Conservation (phyloP, 2,113 vertebrate genomes). For the Pan paniscus region DNA sequence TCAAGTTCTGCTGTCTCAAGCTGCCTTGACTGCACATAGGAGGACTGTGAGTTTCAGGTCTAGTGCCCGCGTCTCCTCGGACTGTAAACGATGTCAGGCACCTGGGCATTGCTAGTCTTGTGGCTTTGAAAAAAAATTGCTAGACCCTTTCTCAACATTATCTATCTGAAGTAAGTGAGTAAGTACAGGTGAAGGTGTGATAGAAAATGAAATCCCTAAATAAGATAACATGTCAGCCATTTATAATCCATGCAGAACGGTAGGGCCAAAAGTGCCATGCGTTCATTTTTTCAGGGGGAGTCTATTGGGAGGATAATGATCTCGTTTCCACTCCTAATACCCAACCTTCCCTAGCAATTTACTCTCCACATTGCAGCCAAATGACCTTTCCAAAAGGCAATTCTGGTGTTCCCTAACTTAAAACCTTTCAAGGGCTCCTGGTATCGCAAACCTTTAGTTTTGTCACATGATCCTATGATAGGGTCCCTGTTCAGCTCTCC, state of each 20-base stretch:
- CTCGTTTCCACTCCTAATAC: neutral
- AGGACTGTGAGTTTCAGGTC: accelerated
- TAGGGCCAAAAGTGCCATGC: accelerated
- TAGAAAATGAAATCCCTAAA: neutral
- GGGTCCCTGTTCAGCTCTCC: neutral
- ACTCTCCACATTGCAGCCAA: neutral
- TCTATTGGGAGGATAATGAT: accelerated
- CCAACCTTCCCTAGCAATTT: accelerated
- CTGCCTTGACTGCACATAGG: accelerated
- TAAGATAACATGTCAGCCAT: neutral
- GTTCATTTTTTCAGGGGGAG: accelerated
- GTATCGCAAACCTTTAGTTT: neutral
- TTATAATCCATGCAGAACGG: neutral
- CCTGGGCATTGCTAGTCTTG: neutral
- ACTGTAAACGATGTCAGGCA: neutral
- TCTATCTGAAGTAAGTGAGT: neutral
- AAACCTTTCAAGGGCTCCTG: neutral
- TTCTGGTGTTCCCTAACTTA: neutral
- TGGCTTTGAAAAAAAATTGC: neutral
- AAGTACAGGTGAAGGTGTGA: neutral
- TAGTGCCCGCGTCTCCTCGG: neutral
- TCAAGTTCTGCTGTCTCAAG: neutral
- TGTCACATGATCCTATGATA: neutral
- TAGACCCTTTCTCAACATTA: neutral
- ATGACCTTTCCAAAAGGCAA: neutral